Evolutionary conservation across 2,888 invertebrate species (phyloP).

Genomic region (Tetranychus truncatus): DNA sequence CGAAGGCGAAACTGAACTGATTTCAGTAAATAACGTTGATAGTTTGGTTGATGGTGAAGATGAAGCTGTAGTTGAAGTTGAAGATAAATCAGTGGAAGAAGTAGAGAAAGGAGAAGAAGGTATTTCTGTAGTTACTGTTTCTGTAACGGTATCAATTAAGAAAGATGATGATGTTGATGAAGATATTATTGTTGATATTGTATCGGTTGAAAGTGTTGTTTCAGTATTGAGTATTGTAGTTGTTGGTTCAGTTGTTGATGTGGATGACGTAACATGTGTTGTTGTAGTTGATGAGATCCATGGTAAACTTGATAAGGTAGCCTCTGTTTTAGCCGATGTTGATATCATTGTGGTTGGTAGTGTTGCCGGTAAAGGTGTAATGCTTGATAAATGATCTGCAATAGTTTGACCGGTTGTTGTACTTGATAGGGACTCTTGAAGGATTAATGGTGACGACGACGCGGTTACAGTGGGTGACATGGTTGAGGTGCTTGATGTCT

Average conservation of each 20-base stretch:
- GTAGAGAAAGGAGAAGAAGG: background rate
- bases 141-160: background rate
- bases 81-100: background rate
- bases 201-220: background rate
- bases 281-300: too few relatives aligned
- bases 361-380: too few relatives aligned
- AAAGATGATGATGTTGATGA: background rate
- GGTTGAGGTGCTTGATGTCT: too few relatives aligned
- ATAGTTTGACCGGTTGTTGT: too few relatives aligned
- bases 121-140: background rate
- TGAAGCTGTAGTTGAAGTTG: constrained; percentile 1
- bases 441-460: too few relatives aligned
- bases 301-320: too few relatives aligned
- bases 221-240: background rate
- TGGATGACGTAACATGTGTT: too few relatives aligned
- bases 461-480: too few relatives aligned
- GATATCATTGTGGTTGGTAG: too few relatives aligned
- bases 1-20: background rate
- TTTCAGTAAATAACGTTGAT: background rate
- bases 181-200: background rate
- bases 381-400: too few relatives aligned
- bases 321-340: too few relatives aligned
- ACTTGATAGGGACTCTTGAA: too few relatives aligned
- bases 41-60: background rate
- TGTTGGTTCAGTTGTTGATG: background rate